Evolutionary conservation across 2,888 invertebrate genomes (phyloP).

Genomic region (Pemphredon lugubris): DNA sequence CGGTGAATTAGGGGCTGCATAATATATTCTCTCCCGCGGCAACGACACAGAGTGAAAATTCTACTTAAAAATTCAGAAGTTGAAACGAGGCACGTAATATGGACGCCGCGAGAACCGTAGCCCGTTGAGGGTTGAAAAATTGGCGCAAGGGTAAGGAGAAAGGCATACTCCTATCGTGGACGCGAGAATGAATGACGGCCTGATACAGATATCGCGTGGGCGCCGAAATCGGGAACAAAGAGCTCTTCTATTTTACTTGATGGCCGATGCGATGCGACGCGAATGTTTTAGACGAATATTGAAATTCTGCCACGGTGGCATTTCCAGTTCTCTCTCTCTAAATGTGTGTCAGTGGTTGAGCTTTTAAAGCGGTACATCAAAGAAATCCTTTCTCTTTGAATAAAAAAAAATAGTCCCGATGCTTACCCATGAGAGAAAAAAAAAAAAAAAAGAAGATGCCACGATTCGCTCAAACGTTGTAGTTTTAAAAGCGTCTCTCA

Average conservation of each 20-base stretch:
- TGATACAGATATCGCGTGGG: background rate
- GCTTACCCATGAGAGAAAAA: background rate
- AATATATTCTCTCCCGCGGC: constrained; percentile 35
- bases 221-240: background rate
- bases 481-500: background rate
- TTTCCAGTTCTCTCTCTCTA: constrained; percentile 1
- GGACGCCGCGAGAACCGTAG: constrained; percentile 37
- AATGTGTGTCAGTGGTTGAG: background rate
- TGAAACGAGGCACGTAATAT: constrained; percentile 41
- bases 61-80: constrained; percentile 47
- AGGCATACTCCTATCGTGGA: no score
- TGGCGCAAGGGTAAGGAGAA: constrained; percentile 5
- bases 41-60: constrained; percentile 39
- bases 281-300: background rate
- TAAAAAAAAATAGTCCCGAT: constrained; percentile 2
- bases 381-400: background rate
- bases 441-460: background rate
- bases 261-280: background rate
- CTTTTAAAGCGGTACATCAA: constrained; percentile 8
- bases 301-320: constrained; percentile 3
- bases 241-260: background rate
- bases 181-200: background rate
- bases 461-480: background rate
- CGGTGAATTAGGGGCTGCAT: constrained; percentile 42
- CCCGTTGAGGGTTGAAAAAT: constrained; percentile 12